Base-by-base conservation (phyloP, 2,797 vertebrate genomes). In the Danio aesculapii region DNA sequence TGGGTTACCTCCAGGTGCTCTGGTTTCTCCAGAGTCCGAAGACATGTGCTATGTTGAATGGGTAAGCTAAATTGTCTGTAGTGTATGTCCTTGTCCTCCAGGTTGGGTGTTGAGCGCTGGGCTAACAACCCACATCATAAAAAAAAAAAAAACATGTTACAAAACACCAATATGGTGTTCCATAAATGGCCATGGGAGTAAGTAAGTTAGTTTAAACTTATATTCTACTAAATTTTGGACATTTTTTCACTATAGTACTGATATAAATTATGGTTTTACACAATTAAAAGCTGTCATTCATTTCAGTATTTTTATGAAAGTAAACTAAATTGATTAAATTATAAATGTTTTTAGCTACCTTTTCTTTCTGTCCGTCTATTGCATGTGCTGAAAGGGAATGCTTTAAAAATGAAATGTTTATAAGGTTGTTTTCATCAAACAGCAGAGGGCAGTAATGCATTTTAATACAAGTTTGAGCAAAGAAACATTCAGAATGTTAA, bases 401-500 rank as follows among this genome's bases (percentile, higher is more conserved):
- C 1, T 30, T 44, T 44, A 44, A 12, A 77, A 57, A 12, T 30
- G 1, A 41, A 55, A 10, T 44, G 5, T 44, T 13, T 66, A 30
- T 73, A 5, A 16, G 47, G 8, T 17, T 16, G 19, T n/a, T 47
- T 10, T 71, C 11, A 17, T 50, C 14, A 44, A 7, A 58, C 17
- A 62, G 10, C 44, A 75, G 58, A 75, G 72, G 58, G 58, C 58
- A 17, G 21, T 8, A 6, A 41, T 61, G 39, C 21, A 61, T 30
- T 9, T 49, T 16, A 43, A 0, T 39, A 17, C 17, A 17, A 6
- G 16, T 62, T 75, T 63, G 14, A 7, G 3, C 9, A 74, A 19
- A 64, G 17, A 76, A 5, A 66, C 30, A 55, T 66, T 46, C 17
- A 67, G 16, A 52, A 63, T 68, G 11, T 68, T 14, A 43, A 53